Base-by-base conservation (phyloP, 2,888 invertebrate species). In the Slavum lentiscoides region DNA sequence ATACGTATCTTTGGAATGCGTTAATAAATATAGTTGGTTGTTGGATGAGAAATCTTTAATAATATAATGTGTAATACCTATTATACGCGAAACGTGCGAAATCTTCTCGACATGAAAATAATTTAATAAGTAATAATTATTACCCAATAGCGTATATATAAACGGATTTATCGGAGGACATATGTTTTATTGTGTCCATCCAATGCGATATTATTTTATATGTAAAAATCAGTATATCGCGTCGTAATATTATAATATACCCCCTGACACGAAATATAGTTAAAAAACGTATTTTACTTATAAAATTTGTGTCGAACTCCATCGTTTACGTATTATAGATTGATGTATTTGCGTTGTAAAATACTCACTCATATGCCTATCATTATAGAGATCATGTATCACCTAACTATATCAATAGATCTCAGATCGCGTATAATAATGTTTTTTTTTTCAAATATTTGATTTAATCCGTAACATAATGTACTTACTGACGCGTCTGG, bases 201-300 rank as follows among this genome's bases (percentile, higher is more conserved):
- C 74, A 30, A n/a, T n/a, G 61, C 64, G 64, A 74, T 74, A 74
- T 74, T 55, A 19, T 55, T 53, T 64, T n/a, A 37, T 74, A 30
- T 55, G n/a, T n/a, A n/a, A n/a, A n/a, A n/a, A 55, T 73, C 62
- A 55, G 19, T 55, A 17, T 15, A 55, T 55, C 21, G n/a, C n/a
- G n/a, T 1, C 53, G n/a, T 30, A 4, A 23, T 1, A 7, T 19
- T 53, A 53, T 13, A 9, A 17, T 17, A 37, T 19, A 39, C 30
- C 11, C 19, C 39, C 39, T 39, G 5, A 6, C 4, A 21, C 7
- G 61, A n/a, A n/a, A n/a, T 61, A 13, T 30, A 62, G 73, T 74
- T 23, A 23, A 74, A 74, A 62, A 74, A 30, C 53, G 17, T 9
- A 68, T n/a, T 67, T 43, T 5, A 68, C 49, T 49, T 23, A 17